Evolutionary conservation across 92 coral and sea anemone species (phyloP).

Genomic region (Phenganax subtilis): DNA sequence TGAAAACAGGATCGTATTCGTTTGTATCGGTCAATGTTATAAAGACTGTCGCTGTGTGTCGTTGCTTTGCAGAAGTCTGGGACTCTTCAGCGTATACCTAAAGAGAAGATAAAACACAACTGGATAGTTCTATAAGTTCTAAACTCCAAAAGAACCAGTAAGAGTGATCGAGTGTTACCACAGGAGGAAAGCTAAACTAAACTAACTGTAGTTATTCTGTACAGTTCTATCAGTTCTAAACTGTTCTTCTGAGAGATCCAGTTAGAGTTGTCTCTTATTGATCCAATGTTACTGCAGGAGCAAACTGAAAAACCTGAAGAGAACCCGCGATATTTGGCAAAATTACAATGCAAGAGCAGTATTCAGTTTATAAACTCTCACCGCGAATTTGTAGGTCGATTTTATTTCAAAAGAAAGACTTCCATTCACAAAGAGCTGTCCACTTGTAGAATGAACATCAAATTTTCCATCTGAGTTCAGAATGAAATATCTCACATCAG

Average conservation of each 20-base stretch:
- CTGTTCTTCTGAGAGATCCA: too few species aligned
- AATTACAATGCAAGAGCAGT: not conserved
- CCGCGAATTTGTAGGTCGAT: conserved; percentile 17
- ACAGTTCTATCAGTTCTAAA: too few species aligned
- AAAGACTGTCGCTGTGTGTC: conserved; percentile 27
- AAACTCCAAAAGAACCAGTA: not conserved
- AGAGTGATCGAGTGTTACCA: not conserved
- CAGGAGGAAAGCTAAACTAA: not conserved
- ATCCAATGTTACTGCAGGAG: too few species aligned
- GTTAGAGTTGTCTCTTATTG: too few species aligned
- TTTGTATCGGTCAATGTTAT: conserved; percentile 54
- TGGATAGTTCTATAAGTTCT: too few species aligned
- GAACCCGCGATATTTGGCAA: too few species aligned
- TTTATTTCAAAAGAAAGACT: conserved; percentile 31
- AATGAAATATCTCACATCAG: conserved; percentile 16
- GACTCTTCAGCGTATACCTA: conserved; percentile 37
- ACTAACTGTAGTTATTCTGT: not conserved
- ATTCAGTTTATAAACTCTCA: not conserved
- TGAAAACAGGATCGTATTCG: conserved; percentile 67
- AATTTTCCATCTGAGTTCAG: conserved; percentile 17
- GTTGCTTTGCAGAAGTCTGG: conserved; percentile 20
- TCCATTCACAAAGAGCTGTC: conserved; percentile 49
- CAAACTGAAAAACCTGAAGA: too few species aligned
- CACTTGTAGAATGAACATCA: conserved; percentile 43
- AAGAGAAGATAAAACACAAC: not conserved